These are phyloP conservation scores for Agrilus mali DNA, from an alignment of 2,888 invertebrate species.

Conservation along the genomic window DNA sequence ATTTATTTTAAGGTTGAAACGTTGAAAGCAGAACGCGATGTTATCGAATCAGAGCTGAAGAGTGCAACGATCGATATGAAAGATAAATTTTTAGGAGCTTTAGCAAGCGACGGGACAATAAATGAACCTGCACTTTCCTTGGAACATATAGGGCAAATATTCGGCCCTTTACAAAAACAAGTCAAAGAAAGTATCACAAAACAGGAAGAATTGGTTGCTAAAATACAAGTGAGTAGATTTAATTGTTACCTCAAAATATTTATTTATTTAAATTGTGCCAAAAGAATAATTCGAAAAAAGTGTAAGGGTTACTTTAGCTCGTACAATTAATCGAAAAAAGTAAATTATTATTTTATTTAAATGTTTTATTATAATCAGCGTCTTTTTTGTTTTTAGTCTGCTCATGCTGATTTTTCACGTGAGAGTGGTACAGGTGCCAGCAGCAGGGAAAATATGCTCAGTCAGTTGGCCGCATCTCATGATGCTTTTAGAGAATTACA, in stretches of 20 bases:
- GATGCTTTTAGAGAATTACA: conserved; percentile 87
- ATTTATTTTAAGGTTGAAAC: conserved; percentile 53
- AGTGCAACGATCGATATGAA: conserved; percentile 72
- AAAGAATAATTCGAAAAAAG: neutral
- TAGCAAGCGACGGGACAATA: conserved; percentile 65
- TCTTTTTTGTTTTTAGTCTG: conserved; percentile 27
- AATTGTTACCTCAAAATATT: neutral
- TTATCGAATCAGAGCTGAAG: conserved; percentile 77
- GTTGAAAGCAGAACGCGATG: conserved; percentile 80
- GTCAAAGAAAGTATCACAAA: conserved; percentile 61
- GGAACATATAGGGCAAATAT: conserved; percentile 58
- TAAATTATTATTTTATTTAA: conserved; percentile 1
- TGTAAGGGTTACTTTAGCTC: too few relatives aligned
- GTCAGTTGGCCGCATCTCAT: conserved; percentile 77
- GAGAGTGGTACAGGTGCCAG: conserved; percentile 53
- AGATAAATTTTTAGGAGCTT: conserved; percentile 59
- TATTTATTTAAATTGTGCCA: neutral
- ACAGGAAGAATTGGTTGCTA: conserved; percentile 55
- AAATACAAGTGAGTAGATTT: conserved; percentile 45
- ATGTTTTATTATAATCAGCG: too few relatives aligned
- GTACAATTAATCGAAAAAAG: too few relatives aligned
- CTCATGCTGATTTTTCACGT: conserved; percentile 46
- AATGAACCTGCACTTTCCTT: conserved; percentile 64
- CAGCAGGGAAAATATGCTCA: conserved; percentile 65
- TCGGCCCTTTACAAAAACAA: conserved; percentile 66